Base-by-base conservation (phyloP, 2,113 vertebrate species). In the Paradisaea rubra region DNA sequence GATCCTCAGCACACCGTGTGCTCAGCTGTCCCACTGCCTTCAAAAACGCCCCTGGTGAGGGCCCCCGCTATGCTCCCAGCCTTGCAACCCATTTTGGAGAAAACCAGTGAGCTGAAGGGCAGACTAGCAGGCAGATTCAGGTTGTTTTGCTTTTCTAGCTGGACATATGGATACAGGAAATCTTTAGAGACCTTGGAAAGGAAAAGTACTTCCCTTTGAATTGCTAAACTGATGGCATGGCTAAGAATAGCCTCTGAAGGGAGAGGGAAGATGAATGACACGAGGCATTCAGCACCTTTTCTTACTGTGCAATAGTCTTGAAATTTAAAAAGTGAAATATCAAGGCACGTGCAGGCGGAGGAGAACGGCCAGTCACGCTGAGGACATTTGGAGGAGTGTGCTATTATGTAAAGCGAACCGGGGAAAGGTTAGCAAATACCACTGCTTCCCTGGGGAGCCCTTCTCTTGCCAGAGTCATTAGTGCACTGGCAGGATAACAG, bases 161-260 rank as follows among this genome's bases (percentile, higher is more conserved):
- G 86, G 90, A 86, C 91, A 73, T 66, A 94, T 3, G 72, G 94
- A 84, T 81, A 82, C 64, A 57, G 91, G 80, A 85, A 89, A 41
- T 92, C 91, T 96, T 96, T 74, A 77, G 96, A 94, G 88, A 95
- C 71, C 42, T 77, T 90, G 95, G 95, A 93, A 91, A 93, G 28
- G 81, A 63, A 80, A 91, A 56, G 52, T 60, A 80, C 54, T 64
- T 97, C 81, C 68, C 79, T 94, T 91, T 92, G 90, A 93, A 85
- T 89, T 93, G 81, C 93, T 92, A 85, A 96, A 91, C 16, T 0
- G 27, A 74, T 6, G 14, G 56, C 4, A 3, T 37, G 31, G 86
- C 94, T 93, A 95, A 96, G 92, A 97, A 96, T 57, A 96, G 96
- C 60, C 93, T 72, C 61, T 4, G 23, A 56, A 64, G 86, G 52